Percentiles rank a stretch among this genome's conserved stretches.
These are phyloP conservation scores for Miniopterus natalensis DNA, from an alignment of 2,113 vertebrate species.

Conservation along the genomic window DNA sequence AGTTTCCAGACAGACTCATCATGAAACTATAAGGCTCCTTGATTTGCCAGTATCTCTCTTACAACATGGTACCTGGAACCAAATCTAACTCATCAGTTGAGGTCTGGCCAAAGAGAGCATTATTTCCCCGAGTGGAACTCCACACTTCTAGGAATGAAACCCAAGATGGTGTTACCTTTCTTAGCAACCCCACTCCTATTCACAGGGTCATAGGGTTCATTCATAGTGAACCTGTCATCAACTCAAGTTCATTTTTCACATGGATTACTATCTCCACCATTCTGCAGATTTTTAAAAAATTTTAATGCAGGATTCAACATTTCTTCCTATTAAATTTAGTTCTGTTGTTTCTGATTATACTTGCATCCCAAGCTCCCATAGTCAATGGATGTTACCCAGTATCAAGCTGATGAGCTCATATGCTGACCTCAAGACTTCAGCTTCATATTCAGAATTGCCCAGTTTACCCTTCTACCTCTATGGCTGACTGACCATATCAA, in stretches of 20 bases:
- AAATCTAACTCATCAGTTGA: neutral
- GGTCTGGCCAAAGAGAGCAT: neutral
- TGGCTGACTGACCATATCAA: neutral
- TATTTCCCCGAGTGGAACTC: neutral
- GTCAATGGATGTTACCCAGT: neutral
- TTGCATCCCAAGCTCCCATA: neutral
- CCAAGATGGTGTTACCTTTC: conserved; percentile 9
- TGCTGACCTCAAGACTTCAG: neutral
- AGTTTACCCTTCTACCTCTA: neutral
- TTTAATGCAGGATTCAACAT: conserved; percentile 16
- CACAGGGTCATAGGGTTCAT: neutral
- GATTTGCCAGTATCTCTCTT: neutral
- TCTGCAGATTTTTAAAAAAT: neutral
- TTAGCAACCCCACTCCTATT: neutral
- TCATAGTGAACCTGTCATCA: neutral
- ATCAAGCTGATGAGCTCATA: neutral
- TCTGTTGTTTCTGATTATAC: conserved; percentile 61
- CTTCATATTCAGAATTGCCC: neutral
- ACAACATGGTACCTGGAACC: neutral
- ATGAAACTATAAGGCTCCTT: neutral
- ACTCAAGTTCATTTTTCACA: neutral
- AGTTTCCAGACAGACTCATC: neutral
- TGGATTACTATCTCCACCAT: neutral
- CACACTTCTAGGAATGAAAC: neutral
- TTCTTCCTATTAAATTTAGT: conserved; percentile 37